Base-by-base conservation (phyloP, 2,797 vertebrate species). In the Menidia menidia region DNA sequence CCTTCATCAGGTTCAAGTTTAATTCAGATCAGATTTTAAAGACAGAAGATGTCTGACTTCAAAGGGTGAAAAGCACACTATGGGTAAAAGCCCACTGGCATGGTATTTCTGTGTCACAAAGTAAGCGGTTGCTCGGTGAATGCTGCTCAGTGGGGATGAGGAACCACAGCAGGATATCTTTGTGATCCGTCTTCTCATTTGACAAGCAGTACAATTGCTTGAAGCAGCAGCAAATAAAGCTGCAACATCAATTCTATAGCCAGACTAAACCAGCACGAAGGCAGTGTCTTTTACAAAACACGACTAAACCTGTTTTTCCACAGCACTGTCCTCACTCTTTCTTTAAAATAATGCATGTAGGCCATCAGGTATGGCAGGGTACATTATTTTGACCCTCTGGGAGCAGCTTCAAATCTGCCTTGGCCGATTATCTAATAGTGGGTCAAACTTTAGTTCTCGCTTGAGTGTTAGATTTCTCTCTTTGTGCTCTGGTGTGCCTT, bases 121-220 rank as follows among this genome's bases (percentile, higher is more conserved):
- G 19, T 10, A 42, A 77, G 60, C 52, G 42, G 55, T 59, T 62
- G 62, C 69, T 55, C 35, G 58, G 56, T 67, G 66, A 61, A 61
- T 32, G 16, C 25, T 8, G 42, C 58, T 14, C 60, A 55, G 71
- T 14, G 43, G 48, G 60, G 71, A 53, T 8, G 50, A 19, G 7
- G 39, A 78, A 44, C 48, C 57, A 16, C 69, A 52, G 42, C 15
- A 3, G 61, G 58, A 43, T 39, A 6, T 41, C 55, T 77, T 58
- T 71, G 52, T 60, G 56, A 42, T 76, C 60, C 19, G 35, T 75
- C 68, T 51, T 51, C 75, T 66, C 60, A 39, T 65, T 48, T 57
- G 33, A 61, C 51, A 71, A 42, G 45, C 4, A 5, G 6, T 51
- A 19, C 33, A 63, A 39, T 43, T 19, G 60, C 60, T 75, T 57